Conservation (phyloP, 2,888 invertebrate species). For the Limnephilus rhombicus region DNA sequence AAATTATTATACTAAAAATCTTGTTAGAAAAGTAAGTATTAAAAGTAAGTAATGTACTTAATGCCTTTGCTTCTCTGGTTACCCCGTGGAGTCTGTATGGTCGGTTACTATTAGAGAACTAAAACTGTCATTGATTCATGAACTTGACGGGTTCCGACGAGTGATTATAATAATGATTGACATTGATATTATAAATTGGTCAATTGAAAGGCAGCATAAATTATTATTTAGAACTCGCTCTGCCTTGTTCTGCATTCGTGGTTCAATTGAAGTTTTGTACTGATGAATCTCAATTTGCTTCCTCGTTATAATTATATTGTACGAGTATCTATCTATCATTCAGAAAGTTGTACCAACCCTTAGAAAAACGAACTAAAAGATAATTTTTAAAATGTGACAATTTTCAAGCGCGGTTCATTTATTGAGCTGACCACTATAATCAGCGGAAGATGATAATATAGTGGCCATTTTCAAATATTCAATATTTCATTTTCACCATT, state of each 20-base stretch:
- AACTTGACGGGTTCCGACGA: not conserved
- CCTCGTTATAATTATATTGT: not conserved
- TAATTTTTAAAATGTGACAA: too few relatives aligned
- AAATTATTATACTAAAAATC: too few relatives aligned
- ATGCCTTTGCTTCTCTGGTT: not conserved
- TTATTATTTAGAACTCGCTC: not conserved
- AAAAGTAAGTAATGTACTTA: not conserved
- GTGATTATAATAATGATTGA: not conserved
- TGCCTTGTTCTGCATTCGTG: not conserved
- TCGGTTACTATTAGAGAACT: not conserved
- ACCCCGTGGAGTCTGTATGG: not conserved
- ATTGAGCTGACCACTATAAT: too few relatives aligned
- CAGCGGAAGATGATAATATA: too few relatives aligned
- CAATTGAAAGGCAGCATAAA: not conserved
- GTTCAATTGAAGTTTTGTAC: not conserved
- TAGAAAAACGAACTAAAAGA: too few relatives aligned
- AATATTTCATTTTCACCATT: too few relatives aligned
- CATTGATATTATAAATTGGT: not conserved
- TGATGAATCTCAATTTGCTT: not conserved
- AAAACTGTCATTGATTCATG: conserved; percentile 1
- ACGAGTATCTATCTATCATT: too few relatives aligned
- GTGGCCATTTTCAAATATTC: too few relatives aligned
- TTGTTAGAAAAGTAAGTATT: too few relatives aligned
- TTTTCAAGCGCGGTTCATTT: too few relatives aligned
- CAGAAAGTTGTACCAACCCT: too few relatives aligned